These are phyloP conservation scores for Globodera rostochiensis DNA, from an alignment of 1,140 invertebrate species.

Conservation along the genomic window DNA sequence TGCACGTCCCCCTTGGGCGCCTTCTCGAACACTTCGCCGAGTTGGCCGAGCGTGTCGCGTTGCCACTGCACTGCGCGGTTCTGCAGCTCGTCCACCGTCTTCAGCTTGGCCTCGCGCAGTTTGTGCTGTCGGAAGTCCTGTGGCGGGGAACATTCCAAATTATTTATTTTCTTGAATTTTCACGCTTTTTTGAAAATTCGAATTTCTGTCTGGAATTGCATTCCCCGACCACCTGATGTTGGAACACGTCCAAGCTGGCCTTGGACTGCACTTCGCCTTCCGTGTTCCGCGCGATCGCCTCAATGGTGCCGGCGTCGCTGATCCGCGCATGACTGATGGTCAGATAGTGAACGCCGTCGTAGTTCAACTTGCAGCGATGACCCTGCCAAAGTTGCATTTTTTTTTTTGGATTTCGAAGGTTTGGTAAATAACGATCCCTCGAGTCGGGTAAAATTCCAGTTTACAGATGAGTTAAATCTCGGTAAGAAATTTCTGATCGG, in stretches of 20 bases:
- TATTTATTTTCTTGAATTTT: conserved; percentile 1
- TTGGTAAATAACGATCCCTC: no score
- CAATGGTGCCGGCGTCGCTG: conserved; percentile 62
- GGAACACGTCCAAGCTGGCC: conserved; percentile 62
- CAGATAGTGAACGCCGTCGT: conserved; percentile 62
- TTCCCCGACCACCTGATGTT: conserved; percentile 27
- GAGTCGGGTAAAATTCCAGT: no score
- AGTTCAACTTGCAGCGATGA: conserved; percentile 60
- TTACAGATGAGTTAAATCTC: no score
- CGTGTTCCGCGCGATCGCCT: conserved; percentile 58
- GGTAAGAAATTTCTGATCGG: no score
- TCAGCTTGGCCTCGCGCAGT: conserved; percentile 53
- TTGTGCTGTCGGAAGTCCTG: conserved; percentile 63
- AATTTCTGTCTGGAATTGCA: background rate
- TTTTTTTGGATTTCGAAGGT: background rate
- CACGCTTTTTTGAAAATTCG: background rate
- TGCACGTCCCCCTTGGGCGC: conserved; percentile 61
- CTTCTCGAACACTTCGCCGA: conserved; percentile 59
- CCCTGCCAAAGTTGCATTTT: conserved; percentile 36
- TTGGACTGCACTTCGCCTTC: conserved; percentile 59
- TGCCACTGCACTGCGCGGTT: conserved; percentile 54
- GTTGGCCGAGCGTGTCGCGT: conserved; percentile 47
- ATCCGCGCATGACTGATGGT: conserved; percentile 58
- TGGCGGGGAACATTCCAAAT: conserved; percentile 34
- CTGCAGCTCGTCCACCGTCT: conserved; percentile 56